Evolutionary conservation across 2,797 vertebrate species (phyloP).

Genomic region (Cossypha heuglini): DNA sequence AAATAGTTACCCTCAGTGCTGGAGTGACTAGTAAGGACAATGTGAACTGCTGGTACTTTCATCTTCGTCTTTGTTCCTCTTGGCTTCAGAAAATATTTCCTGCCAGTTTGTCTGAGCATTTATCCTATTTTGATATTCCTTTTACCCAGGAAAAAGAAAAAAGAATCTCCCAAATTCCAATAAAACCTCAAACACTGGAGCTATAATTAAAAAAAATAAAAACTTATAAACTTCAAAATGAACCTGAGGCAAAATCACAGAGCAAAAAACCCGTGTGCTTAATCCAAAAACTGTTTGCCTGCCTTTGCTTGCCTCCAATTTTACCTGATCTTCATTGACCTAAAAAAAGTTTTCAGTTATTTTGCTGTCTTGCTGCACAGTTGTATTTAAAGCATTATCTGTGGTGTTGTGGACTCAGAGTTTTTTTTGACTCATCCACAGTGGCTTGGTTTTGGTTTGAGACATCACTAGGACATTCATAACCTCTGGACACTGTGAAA

Average conservation of each 20-base stretch:
- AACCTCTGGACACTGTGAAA: not conserved
- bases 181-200: slow-evolving; percentile 27
- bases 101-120: not conserved
- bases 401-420: not conserved
- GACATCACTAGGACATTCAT: not conserved
- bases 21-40: not conserved
- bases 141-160: not conserved
- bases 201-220: slow-evolving; percentile 43
- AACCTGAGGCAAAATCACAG: slow-evolving; percentile 42
- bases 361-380: not conserved
- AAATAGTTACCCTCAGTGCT: not conserved
- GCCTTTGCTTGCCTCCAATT: slow-evolving; percentile 63
- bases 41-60: not conserved
- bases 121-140: not conserved
- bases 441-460: not conserved
- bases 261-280: not conserved
- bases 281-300: slow-evolving; percentile 48
- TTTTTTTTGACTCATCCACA: not conserved
- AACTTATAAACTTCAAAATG: slow-evolving; percentile 36
- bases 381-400: not conserved
- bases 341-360: not conserved
- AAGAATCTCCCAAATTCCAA: not conserved
- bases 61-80: slow-evolving; percentile 7
- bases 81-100: slow-evolving; percentile 19
- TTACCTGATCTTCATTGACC: slow-evolving; percentile 20